Evolutionary conservation across 2,888 invertebrate species (phyloP), one percentile per base, ranked within the genome.

Genomic region (Trachelus tabidus): DNA sequence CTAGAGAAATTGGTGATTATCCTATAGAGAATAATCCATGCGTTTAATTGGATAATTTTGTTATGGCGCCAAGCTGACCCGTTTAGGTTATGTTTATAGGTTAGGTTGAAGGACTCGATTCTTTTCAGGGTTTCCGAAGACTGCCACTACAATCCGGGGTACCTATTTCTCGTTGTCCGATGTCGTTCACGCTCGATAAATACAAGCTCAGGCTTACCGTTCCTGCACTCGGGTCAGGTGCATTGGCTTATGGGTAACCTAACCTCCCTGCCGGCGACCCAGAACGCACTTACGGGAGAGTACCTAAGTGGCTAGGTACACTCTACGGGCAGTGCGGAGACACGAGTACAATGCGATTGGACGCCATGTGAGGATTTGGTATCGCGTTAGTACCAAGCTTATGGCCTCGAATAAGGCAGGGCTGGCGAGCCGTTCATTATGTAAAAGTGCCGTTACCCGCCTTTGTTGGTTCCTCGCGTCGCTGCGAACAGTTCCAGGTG

Each of bases 11-110:
- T 81, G 73, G 77, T 85, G 85, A 87, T 88, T 88, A 87, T 83
- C 81, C 82, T 84, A 85, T 85, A 83, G 84, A 85, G 85, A 79
- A 85, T 85, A 86, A 87, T 87, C 71, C 71, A 15, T 12, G 12
- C 71, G 31, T 33, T 84, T 83, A 81, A 89, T 89, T 88, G 88
- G 83, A 85, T 89, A 87, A 89, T 87, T 81, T 80, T 78, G 79
- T 78, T 75, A 81, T 85, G 89, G 87, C 89, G 89, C 88, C 89
- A 88, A 85, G 78, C 75, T 77, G 79, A 78, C 76, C 80, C 76
- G 77, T 40, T 71, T 71, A 71, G 40, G 40, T 56, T 56, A 56
- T 56, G 23, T 56, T 56, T 56, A 56, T 56, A 56, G 40, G 40
- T 40, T 40, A 23, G 40, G 1, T 56, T 0, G 12, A 40, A 23